These are phyloP conservation scores for Perccottus glenii DNA, from an alignment of 2,113 vertebrate genomes.

Conservation along the genomic window DNA sequence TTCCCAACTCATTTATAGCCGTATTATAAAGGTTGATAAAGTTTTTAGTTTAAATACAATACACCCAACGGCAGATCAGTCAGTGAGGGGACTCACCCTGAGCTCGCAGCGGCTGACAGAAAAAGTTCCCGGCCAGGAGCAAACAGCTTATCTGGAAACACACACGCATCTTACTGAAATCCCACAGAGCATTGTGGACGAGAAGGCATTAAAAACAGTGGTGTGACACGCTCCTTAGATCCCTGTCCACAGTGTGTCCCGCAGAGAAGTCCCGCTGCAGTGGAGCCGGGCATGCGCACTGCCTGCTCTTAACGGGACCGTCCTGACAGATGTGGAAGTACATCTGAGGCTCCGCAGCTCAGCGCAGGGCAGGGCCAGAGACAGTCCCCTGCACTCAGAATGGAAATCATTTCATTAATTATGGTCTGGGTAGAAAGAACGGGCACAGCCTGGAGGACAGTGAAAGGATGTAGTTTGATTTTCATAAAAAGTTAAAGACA, in stretches of 20 bases:
- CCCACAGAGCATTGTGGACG: slow-evolving; percentile 80
- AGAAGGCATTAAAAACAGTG: slow-evolving; percentile 65
- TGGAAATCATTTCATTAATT: too few relatives aligned
- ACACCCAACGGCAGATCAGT: neutral
- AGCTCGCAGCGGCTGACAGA: slow-evolving; percentile 66
- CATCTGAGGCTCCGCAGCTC: too few relatives aligned
- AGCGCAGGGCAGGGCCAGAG: too few relatives aligned
- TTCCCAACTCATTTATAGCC: neutral
- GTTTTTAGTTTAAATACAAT: neutral
- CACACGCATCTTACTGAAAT: slow-evolving; percentile 81
- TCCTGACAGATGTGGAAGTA: too few relatives aligned
- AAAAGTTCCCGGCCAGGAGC: slow-evolving; percentile 72
- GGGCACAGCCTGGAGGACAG: too few relatives aligned
- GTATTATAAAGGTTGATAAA: slow-evolving; percentile 2
- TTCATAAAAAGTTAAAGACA: too few relatives aligned
- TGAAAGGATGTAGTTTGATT: too few relatives aligned
- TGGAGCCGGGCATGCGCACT: slow-evolving; percentile 9
- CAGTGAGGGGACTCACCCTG: slow-evolving; percentile 76
- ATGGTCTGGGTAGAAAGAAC: too few relatives aligned
- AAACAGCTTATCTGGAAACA: slow-evolving; percentile 75
- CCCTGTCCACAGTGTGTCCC: slow-evolving; percentile 3
- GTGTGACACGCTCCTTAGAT: slow-evolving; percentile 72
- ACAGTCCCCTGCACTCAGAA: too few relatives aligned
- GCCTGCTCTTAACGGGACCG: too few relatives aligned
- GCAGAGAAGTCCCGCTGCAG: neutral